phyloP scores from a whole-genome alignment of 2,113 vertebrate genomes.

The Lichenostomus cassidix region DNA sequence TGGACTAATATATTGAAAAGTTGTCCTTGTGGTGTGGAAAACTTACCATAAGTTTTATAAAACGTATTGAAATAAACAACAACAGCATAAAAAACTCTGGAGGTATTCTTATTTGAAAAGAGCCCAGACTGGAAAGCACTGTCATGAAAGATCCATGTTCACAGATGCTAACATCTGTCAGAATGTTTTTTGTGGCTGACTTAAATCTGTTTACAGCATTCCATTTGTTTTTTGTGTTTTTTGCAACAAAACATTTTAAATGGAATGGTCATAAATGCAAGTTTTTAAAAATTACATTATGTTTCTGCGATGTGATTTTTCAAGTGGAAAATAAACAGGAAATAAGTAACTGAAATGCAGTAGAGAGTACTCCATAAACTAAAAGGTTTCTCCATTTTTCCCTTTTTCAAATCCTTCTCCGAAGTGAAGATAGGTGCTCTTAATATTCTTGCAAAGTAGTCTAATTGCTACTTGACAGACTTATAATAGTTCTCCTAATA shows the following conservation, averaged over 20 bases:
- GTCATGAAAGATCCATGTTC: slow-evolving; percentile 42
- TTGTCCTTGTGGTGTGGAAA: neutral
- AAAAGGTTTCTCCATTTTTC: slow-evolving; percentile 13
- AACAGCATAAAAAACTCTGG: neutral
- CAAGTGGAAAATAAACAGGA: slow-evolving; percentile 70
- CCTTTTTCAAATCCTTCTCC: neutral
- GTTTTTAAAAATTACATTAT: slow-evolving; percentile 55
- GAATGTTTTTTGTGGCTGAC: slow-evolving; percentile 65
- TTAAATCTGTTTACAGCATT: slow-evolving; percentile 73
- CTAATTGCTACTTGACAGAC: slow-evolving; percentile 36
- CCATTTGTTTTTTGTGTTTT: slow-evolving; percentile 61
- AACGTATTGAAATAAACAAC: neutral
- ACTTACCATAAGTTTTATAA: neutral
- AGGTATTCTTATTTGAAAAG: slow-evolving; percentile 32
- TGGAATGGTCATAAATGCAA: slow-evolving; percentile 57
- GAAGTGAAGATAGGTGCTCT: neutral
- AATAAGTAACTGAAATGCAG: slow-evolving; percentile 58
- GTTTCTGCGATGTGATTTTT: slow-evolving; percentile 62
- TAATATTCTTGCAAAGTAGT: slow-evolving; percentile 23
- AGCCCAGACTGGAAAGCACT: slow-evolving; percentile 48
- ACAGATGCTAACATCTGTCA: slow-evolving; percentile 74
- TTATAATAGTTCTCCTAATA: slow-evolving; percentile 17
- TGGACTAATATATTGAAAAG: neutral
- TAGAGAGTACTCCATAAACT: neutral
- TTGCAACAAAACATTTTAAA: slow-evolving; percentile 55